Conservation (phyloP, 2,113 vertebrate genomes). For the Leucosticte australis region DNA sequence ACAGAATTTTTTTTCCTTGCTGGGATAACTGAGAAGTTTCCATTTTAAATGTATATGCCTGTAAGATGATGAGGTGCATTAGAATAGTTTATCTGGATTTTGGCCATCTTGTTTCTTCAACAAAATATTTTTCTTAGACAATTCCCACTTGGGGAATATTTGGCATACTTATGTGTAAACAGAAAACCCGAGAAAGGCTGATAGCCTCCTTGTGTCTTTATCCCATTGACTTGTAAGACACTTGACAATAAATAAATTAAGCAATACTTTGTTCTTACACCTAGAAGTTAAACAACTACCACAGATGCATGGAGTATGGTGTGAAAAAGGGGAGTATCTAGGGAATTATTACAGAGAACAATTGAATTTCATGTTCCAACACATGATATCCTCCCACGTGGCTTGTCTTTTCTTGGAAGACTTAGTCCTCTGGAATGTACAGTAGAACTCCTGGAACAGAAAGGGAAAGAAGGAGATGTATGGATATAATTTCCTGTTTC, state of each 20-base stretch:
- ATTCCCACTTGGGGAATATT: neutral
- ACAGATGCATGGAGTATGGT: neutral
- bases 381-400: neutral
- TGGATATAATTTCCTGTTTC: neutral
- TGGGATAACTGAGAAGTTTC: neutral
- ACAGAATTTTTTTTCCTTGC: neutral
- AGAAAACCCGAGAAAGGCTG: neutral
- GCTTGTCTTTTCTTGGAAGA: neutral
- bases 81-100: neutral
- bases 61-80: neutral
- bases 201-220: neutral
- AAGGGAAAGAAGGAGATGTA: neutral
- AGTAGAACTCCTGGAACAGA: neutral
- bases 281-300: conserved; percentile 15
- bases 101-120: neutral
- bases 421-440: neutral
- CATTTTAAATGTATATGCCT: neutral
- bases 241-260: conserved; percentile 12
- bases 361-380: neutral
- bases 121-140: neutral
- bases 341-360: neutral
- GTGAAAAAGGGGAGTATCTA: neutral
- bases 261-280: conserved; percentile 7
- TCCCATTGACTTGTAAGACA: neutral
- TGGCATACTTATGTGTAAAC: neutral